These are phyloP conservation scores for Hemiprocne comata DNA, from an alignment of 2,113 vertebrate genomes.

Conservation along the genomic window DNA sequence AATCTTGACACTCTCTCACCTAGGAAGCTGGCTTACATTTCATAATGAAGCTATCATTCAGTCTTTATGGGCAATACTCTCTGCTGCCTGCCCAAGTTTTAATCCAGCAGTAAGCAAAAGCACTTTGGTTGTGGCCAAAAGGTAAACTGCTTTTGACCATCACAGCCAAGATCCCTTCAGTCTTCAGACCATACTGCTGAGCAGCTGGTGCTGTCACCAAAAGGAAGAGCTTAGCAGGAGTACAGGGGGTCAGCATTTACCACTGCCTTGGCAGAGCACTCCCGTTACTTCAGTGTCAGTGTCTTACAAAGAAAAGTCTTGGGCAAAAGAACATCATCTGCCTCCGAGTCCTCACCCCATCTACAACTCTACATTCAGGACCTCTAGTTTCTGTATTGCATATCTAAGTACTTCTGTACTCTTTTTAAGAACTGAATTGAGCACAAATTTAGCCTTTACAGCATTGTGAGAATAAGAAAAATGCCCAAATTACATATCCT, in stretches of 20 bases:
- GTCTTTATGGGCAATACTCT: background rate
- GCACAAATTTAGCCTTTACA: background rate
- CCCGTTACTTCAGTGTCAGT: background rate
- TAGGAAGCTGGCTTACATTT: background rate
- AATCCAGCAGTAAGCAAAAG: background rate
- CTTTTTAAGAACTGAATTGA: background rate
- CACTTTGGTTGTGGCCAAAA: background rate
- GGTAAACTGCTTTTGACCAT: background rate
- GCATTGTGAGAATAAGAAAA: background rate
- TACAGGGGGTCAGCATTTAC: background rate
- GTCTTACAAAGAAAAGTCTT: background rate
- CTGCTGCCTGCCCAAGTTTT: background rate
- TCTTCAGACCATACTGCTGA: accelerated
- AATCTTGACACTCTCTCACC: background rate
- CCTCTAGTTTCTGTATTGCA: background rate
- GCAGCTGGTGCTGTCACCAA: background rate
- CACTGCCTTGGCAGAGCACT: accelerated
- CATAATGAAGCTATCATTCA: background rate
- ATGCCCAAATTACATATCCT: background rate
- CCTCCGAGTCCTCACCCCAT: background rate
- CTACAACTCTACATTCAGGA: background rate
- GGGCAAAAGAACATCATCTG: background rate
- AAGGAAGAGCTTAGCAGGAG: accelerated
- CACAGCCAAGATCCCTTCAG: background rate
- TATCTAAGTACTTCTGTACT: background rate